Conservation (phyloP, 1,140 invertebrate genomes). For the Tetragonula clypearis region DNA sequence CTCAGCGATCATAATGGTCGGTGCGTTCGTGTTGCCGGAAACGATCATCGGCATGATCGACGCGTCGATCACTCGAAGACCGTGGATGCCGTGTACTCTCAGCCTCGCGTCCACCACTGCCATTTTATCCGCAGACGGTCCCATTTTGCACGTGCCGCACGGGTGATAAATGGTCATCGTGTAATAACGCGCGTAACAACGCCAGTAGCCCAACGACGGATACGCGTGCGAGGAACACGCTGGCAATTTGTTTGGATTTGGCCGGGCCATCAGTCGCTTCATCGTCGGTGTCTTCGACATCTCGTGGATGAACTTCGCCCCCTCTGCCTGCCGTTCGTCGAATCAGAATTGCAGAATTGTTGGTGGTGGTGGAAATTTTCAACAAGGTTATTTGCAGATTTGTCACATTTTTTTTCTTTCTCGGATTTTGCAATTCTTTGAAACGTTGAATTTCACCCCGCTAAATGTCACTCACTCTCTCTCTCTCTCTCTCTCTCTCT, state of each 20-base stretch:
- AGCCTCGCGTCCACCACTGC: constrained; percentile 85
- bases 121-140: constrained; percentile 82
- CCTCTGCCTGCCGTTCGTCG: constrained; percentile 83
- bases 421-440: too few relatives aligned
- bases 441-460: too few relatives aligned
- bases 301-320: constrained; percentile 86
- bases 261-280: constrained; percentile 83
- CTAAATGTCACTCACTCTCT: too few relatives aligned
- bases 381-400: too few relatives aligned
- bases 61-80: constrained; percentile 86
- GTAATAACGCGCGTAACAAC: constrained; percentile 86
- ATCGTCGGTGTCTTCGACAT: constrained; percentile 86
- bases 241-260: constrained; percentile 85
- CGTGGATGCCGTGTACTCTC: constrained; percentile 83
- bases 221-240: constrained; percentile 83
- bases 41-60: constrained; percentile 88
- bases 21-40: constrained; percentile 87
- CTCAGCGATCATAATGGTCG: constrained; percentile 87
- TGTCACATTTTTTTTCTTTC: too few relatives aligned
- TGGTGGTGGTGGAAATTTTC: too few relatives aligned
- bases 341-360: too few relatives aligned
- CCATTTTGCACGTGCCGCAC: constrained; percentile 81
- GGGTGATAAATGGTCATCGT: constrained; percentile 88
- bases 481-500: too few relatives aligned
- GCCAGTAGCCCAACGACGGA: constrained; percentile 86